Evolutionary conservation across 1,140 invertebrate genomes (phyloP).

Genomic region (Zaprionus davidi): DNA sequence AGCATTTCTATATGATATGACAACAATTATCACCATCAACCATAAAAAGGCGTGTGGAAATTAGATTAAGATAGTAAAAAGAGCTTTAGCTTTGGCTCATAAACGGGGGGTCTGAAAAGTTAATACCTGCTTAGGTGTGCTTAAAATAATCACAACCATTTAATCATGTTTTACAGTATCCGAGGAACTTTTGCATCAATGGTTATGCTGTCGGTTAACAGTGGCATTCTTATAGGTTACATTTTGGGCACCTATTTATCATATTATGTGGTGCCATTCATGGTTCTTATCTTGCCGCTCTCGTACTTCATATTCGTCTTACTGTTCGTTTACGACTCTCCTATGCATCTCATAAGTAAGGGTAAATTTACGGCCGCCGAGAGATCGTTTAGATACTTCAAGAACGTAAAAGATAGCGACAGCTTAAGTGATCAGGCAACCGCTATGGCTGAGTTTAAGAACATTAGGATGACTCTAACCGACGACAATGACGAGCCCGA

Average conservation of each 20-base stretch:
- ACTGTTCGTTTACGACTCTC: slow-evolving; percentile 66
- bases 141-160: neutral
- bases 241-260: slow-evolving; percentile 63
- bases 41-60: neutral
- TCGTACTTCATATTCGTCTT: slow-evolving; percentile 49
- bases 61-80: neutral
- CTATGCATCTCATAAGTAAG: slow-evolving; percentile 62
- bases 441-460: slow-evolving; percentile 58
- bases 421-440: slow-evolving; percentile 33
- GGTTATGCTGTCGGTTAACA: slow-evolving; percentile 63
- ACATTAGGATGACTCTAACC: slow-evolving; percentile 50
- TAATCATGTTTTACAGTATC: slow-evolving; percentile 48
- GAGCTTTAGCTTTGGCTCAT: neutral
- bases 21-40: neutral
- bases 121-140: slow-evolving; percentile 3
- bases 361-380: slow-evolving; percentile 51
- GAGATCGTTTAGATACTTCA: slow-evolving; percentile 60
- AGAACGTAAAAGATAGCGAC: slow-evolving; percentile 56
- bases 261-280: slow-evolving; percentile 54
- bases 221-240: slow-evolving; percentile 64
- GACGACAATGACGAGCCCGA: slow-evolving; percentile 37
- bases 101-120: neutral
- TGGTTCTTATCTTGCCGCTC: slow-evolving; percentile 50
- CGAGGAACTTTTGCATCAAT: slow-evolving; percentile 70
- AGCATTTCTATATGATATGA: neutral